These are phyloP conservation scores for Arremon aurantiirostris DNA, from an alignment of 2,797 vertebrate genomes.

Conservation along the genomic window DNA sequence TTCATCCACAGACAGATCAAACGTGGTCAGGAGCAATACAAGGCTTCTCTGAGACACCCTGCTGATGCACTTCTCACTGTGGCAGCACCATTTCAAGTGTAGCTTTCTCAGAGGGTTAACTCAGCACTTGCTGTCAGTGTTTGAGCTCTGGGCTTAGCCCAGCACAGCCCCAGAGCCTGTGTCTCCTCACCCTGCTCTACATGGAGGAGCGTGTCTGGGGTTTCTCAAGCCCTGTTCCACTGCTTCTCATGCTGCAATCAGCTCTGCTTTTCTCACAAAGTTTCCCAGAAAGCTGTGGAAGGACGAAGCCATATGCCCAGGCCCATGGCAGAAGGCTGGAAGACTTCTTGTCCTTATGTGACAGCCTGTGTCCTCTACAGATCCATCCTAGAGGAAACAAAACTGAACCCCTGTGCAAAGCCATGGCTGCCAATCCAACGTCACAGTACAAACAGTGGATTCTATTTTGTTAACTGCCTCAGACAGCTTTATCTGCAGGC, in stretches of 20 bases:
- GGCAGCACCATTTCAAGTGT: not conserved
- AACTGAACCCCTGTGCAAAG: not conserved
- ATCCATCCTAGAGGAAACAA: not conserved
- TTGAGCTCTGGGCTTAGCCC: not conserved
- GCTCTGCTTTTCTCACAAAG: not conserved
- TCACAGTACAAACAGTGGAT: not conserved
- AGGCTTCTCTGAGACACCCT: not conserved
- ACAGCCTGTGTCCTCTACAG: not conserved
- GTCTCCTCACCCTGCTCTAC: not conserved
- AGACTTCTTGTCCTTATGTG: not conserved
- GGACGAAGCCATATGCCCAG: not conserved
- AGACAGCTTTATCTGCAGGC: not conserved
- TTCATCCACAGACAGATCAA: not conserved
- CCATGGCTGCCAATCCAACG: not conserved
- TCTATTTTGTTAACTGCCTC: not conserved
- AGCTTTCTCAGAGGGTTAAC: not conserved
- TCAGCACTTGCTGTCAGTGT: not conserved
- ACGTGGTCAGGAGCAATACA: not conserved
- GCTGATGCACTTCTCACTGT: not conserved
- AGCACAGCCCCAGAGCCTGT: not conserved
- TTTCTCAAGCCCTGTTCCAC: not conserved
- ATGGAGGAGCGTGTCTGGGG: rapidly evolving
- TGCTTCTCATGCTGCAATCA: not conserved
- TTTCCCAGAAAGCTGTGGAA: not conserved
- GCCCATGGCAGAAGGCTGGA: not conserved